Base-by-base conservation (phyloP, 2,113 vertebrate species). In the Syrrhaptes paradoxus region DNA sequence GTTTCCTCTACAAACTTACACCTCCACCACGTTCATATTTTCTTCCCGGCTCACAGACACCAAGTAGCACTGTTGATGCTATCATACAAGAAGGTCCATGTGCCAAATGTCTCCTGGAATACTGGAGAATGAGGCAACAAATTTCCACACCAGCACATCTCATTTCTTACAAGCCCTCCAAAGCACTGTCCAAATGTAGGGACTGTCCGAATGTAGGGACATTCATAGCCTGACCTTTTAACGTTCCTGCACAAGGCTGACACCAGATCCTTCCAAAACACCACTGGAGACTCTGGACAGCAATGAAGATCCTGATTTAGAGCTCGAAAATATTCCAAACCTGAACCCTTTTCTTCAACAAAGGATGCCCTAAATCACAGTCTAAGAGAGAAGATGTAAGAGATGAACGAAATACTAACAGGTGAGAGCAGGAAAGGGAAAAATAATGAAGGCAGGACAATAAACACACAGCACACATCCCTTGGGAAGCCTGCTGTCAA, bases 61-160 rank as follows among this genome's bases (percentile, higher is more conserved):
- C 9, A 13, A 65, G 18, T 0, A 22, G n/a, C 11, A 18, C 36
- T 62, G 26, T 20, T 0, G 21, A 36, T 41, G 26, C 52, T 49
- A 17, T 0, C 0, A 2, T 92, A 67, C 61, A 36, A 43, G 65
- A 57, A 26, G 58, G 36, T 22, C 58, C 29, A 18, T 1, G 1
- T 48, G 41, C 26, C 52, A 68, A 90, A 43, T 1, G 2, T n/a
- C 32, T 54, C 25, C 52, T 55, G 62, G 49, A 31, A 93, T 18
- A 49, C 43, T 26, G 34, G 20, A 63, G 66, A 85, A 85, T 3
- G 16, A 7, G 38, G 67, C 36, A 58, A 49, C 21, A 25, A 41
- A 59, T 16, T 36, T 52, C 8, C 0, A 58, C 29, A 65, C 38
- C 38, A 52, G n/a, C 38, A 49, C 26, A 38, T 54, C 26, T 59